phyloP scores from a whole-genome alignment of 2,797 vertebrate species.

The Graptemys geographica region DNA sequence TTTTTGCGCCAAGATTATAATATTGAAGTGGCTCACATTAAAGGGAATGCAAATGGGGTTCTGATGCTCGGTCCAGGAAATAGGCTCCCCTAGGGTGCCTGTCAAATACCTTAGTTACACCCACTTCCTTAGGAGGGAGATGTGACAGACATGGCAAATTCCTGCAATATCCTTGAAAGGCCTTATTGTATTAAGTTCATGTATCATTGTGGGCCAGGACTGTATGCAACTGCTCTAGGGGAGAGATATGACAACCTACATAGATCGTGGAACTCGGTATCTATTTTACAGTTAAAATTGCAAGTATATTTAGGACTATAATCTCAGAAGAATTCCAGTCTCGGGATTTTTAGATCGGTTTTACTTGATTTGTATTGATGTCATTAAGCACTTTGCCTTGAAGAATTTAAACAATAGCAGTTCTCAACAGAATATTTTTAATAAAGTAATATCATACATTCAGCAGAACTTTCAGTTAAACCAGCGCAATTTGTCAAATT shows the following conservation, averaged over 20 bases:
- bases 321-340: conserved; percentile 44
- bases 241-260: background rate
- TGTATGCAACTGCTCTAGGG: background rate
- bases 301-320: conserved; percentile 52
- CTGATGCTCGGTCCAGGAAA: background rate
- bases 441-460: conserved; percentile 63
- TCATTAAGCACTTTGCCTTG: conserved; percentile 55
- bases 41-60: background rate
- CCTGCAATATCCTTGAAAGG: background rate
- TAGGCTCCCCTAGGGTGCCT: background rate
- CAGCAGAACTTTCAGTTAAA: conserved; percentile 60
- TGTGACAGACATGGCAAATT: background rate
- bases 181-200: background rate
- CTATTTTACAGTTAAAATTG: background rate
- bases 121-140: background rate
- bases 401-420: conserved; percentile 63
- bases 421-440: conserved; percentile 68
- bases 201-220: background rate
- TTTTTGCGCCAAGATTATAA: background rate
- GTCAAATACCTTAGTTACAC: background rate
- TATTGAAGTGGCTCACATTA: background rate
- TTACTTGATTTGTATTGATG: conserved; percentile 45
- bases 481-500: conserved; percentile 64
- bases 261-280: conserved; percentile 56
- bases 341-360: conserved; percentile 58